Evolutionary conservation across 1,140 invertebrate species (phyloP).

Genomic region (Ganaspis sp.): DNA sequence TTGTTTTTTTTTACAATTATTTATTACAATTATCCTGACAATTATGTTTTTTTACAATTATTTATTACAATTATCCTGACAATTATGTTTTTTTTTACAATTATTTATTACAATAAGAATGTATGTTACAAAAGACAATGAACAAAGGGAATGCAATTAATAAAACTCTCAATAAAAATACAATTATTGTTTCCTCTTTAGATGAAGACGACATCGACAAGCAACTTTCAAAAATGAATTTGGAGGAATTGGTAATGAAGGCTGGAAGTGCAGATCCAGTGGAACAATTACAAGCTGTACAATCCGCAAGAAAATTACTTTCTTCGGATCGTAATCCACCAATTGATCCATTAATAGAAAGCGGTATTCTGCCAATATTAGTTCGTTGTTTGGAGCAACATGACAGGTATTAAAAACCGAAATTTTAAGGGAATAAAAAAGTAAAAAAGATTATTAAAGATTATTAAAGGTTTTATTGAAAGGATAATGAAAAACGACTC

Average conservation of each 20-base stretch:
- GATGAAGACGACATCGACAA: constrained; percentile 87
- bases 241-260: constrained; percentile 84
- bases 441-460: too few relatives aligned
- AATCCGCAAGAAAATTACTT: constrained; percentile 93
- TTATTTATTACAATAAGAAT: too few relatives aligned
- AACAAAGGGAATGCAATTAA: too few relatives aligned
- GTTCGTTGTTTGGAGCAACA: constrained; percentile 91
- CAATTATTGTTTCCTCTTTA: constrained; percentile 56
- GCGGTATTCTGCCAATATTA: constrained; percentile 95
- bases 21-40: too few relatives aligned
- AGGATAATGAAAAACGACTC: too few relatives aligned
- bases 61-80: too few relatives aligned
- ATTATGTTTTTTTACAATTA: too few relatives aligned
- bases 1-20: too few relatives aligned
- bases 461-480: too few relatives aligned
- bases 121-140: too few relatives aligned
- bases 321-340: constrained; percentile 98
- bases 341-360: constrained; percentile 96
- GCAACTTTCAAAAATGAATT: constrained; percentile 80
- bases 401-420: constrained; percentile 80
- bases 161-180: too few relatives aligned
- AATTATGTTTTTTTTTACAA: too few relatives aligned
- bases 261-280: constrained; percentile 83
- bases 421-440: constrained; percentile 1
- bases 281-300: constrained; percentile 88